Evolutionary conservation across 2,797 vertebrate species (phyloP).

Genomic region (Hemibagrus guttatus): DNA sequence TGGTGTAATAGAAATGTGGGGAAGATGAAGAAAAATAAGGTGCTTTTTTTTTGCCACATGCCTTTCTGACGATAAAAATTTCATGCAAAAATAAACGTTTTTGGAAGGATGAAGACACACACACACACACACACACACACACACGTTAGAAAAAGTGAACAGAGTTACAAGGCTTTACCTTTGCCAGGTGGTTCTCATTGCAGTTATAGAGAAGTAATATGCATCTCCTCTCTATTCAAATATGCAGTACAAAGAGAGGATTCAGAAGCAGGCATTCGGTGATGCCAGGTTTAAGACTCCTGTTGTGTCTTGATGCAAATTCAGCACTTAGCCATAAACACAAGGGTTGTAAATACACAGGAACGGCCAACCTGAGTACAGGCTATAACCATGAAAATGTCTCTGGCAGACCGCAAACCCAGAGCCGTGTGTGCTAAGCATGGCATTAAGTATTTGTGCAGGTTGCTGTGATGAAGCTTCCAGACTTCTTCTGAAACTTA

Average conservation of each 20-base stretch:
- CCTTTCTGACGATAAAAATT: constrained; percentile 16
- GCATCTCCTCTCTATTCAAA: constrained; percentile 52
- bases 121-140: not conserved
- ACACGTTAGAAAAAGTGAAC: not conserved
- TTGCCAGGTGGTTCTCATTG: constrained; percentile 63
- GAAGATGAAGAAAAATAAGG: not conserved
- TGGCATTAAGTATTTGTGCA: constrained; percentile 14
- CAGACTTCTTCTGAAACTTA: not conserved
- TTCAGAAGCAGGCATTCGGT: constrained; percentile 47
- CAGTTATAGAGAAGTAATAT: constrained; percentile 54
- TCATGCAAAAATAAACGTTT: not conserved
- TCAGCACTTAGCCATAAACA: constrained; percentile 57
- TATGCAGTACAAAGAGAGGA: constrained; percentile 50
- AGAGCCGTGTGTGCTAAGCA: constrained; percentile 29
- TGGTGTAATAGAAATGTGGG: not conserved
- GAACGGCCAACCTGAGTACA: constrained; percentile 42
- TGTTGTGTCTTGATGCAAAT: constrained; percentile 57
- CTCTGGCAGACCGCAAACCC: constrained; percentile 38
- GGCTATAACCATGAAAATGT: constrained; percentile 47
- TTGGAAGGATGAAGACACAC: constrained; percentile 30
- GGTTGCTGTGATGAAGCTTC: constrained; percentile 15
- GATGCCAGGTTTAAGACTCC: constrained; percentile 57
- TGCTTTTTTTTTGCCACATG: not conserved
- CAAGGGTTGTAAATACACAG: constrained; percentile 52
- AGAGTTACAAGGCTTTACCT: constrained; percentile 45